Evolutionary conservation across 1,140 invertebrate genomes (phyloP), one percentile per base, ranked within the genome.

Genomic region (Agrilus planipennis): DNA sequence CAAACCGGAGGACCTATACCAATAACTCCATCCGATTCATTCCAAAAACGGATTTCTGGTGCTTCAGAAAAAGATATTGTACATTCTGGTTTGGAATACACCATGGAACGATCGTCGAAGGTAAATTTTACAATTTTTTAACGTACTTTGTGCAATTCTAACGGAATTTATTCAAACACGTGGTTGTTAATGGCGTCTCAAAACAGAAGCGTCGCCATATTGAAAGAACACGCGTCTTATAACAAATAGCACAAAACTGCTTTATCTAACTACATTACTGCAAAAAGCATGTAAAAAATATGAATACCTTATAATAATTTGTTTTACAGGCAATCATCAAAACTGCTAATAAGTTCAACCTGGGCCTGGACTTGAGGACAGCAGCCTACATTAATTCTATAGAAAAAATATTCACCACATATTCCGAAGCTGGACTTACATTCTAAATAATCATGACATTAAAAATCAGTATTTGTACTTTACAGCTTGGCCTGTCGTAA

Each of bases 61-160:
- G 95, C 95, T 41, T 93, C 89, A 42, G 95, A 99, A 67, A 98
- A 97, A 63, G 95, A 99, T 60, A 99, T 99, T 60, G 95, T 99
- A 5, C 93, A 99, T 70, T 98, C 94, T 51, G 95, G 95, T 49
- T 72, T 99, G 29, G 93, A 96, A 63, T 97, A 99, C 64, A 94
- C 94, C 28, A 99, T 99, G 94, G 92, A 97, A 68, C 74, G 93
- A 62, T 96, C 94, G 21, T 78, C 77, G 27, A 77, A 74, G 64
- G 78, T 42, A 37, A 29, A 7, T 27, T 27, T 27, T 12, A 27
- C 23, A 12, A 27, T 27, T 27, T 27, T 27, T 12, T 36, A 21
- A 4, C 16, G 16, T 6, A 7, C 4, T 4, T 16, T 34, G 19
- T 27, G 12, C 7, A 7, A 7, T 34, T 34, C 14, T 36, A 36